A percentile compares a stretch with the other conserved stretches of the same genome.
These are phyloP conservation scores for Rissa tridactyla DNA, from an alignment of 2,113 vertebrate species.

Conservation along the genomic window DNA sequence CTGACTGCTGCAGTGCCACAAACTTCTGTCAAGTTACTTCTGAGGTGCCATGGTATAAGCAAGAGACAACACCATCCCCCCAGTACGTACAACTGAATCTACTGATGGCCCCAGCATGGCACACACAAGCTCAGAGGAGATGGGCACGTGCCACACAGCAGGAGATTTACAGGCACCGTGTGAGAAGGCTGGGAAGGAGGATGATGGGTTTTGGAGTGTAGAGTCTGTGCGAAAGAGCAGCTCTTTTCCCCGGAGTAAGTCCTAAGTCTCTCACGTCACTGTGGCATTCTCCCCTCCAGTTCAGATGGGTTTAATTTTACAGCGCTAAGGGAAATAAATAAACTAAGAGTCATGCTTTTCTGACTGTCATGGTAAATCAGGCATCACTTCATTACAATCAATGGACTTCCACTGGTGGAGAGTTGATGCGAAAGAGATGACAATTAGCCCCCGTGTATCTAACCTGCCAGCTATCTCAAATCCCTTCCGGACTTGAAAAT, in stretches of 20 bases:
- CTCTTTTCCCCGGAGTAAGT: neutral
- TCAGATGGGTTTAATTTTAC: neutral
- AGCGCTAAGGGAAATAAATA: neutral
- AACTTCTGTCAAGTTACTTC: neutral
- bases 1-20: neutral
- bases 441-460: neutral
- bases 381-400: neutral
- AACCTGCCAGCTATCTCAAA: neutral
- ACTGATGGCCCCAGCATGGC: neutral
- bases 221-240: neutral
- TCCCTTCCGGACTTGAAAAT: neutral
- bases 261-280: fast-evolving
- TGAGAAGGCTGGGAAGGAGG: neutral
- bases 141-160: neutral
- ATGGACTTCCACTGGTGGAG: neutral
- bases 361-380: constrained; percentile 11
- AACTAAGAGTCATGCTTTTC: neutral
- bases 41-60: neutral
- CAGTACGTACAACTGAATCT: neutral
- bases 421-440: neutral
- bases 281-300: neutral
- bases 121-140: neutral
- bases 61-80: neutral
- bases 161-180: neutral
- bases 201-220: neutral